phyloP scores from a whole-genome alignment of 2,797 vertebrate species.

The Hyperoplus immaculatus region DNA sequence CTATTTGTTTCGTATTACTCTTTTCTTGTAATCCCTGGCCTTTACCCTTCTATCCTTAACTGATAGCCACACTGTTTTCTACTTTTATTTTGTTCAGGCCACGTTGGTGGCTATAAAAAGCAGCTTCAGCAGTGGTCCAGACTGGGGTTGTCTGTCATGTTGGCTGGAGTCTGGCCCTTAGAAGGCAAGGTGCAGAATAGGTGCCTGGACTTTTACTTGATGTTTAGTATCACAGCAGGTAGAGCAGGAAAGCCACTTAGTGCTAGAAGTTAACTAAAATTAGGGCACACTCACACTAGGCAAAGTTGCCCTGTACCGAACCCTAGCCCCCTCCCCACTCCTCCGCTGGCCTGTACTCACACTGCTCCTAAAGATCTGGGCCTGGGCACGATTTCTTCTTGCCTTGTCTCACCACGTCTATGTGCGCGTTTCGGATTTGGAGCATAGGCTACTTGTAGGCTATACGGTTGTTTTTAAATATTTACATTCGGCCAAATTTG shows the following conservation, averaged over 20 bases:
- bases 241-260: slow-evolving; percentile 13
- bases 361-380: too few relatives aligned
- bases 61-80: background rate
- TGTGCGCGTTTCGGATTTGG: too few relatives aligned
- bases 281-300: too few relatives aligned
- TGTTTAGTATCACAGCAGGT: slow-evolving; percentile 20
- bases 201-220: slow-evolving; percentile 43
- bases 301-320: too few relatives aligned
- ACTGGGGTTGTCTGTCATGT: slow-evolving; percentile 47
- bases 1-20: slow-evolving; percentile 4
- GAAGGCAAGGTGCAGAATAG: slow-evolving; percentile 62
- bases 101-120: slow-evolving; percentile 47
- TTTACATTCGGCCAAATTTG: too few relatives aligned
- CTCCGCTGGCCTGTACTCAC: too few relatives aligned
- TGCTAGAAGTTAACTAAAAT: background rate
- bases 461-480: too few relatives aligned
- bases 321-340: too few relatives aligned
- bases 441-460: too few relatives aligned
- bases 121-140: slow-evolving; percentile 45
- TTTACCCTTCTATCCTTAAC: background rate
- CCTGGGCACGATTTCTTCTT: too few relatives aligned
- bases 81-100: slow-evolving; percentile 7
- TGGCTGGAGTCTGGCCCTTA: slow-evolving; percentile 45
- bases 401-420: too few relatives aligned
- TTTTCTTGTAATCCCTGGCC: background rate